Base-by-base conservation (phyloP, 1,140 invertebrate genomes). In the Drosophila orena region DNA sequence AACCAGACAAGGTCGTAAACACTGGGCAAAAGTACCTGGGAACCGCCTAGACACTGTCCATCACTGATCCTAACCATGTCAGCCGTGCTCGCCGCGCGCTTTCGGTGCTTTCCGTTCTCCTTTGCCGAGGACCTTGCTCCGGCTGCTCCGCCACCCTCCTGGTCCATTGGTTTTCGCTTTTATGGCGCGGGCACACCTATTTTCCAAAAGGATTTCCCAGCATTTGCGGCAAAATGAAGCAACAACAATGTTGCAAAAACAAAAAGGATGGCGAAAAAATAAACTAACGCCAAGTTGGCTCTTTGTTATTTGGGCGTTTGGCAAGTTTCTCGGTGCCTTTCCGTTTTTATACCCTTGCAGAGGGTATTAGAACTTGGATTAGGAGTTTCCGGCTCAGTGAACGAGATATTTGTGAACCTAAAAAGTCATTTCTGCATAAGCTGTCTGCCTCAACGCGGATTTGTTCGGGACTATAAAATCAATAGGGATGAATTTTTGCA, bases 181-280 rank as follows among this genome's bases (percentile, higher is more conserved):
- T 88, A 88, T 69, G 65, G 79, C 79, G 46, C 72, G 55, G 75
- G 71, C 81, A 86, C 71, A 80, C 80, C 80, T 83, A 84, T 84
- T 85, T 84, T 80, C 74, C 83, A 85, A 85, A 88, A 77, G 78
- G 79, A 85, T 88, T 85, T 80, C 61, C 64, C 71, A 61, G 77
- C 65, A 77, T 79, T 81, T 84, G 83, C 62, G 81, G 83, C 69
- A 86, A 71, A 64, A 71, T 59, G 42, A 81, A 81, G 61, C 72
- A 73, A 72, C 52, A 70, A 80, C 65, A 77, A 66, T 65, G 64
- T 68, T 68, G 64, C 44, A 57, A 74, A 68, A 59, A 71, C 42
- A 57, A 69, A 68, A 56, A 59, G 30, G 40, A 72, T 71, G 55
- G 71, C 57, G 55, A 61, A 61, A 46, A 38, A 42, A 37, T 50